A percentile compares a stretch with the other conserved stretches of the same genome.
Evolutionary conservation across 2,888 invertebrate species (phyloP).

Genomic region (Choreutis nemorana): DNA sequence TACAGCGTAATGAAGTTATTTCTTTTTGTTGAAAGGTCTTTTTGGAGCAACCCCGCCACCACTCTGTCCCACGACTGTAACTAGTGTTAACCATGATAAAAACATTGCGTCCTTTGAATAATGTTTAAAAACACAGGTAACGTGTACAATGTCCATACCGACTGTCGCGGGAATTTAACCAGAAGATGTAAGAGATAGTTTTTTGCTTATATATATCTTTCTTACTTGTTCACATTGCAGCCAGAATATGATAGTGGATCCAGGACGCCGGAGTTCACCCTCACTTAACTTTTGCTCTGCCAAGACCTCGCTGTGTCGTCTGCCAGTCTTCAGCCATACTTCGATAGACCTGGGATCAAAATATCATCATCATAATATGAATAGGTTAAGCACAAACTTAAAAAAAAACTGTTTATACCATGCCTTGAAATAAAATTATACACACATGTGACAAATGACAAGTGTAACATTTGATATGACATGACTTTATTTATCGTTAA

Average conservation of each 20-base stretch:
- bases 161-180: no score
- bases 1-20: no score
- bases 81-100: no score
- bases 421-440: no score
- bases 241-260: constrained; percentile 82
- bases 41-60: no score
- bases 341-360: constrained; percentile 74
- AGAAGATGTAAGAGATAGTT: background rate
- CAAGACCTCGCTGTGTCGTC: constrained; percentile 74
- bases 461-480: background rate
- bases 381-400: no score
- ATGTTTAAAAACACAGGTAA: constrained; percentile 2
- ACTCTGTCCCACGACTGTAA: no score
- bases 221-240: constrained; percentile 80
- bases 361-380: background rate
- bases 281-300: constrained; percentile 69
- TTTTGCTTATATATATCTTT: background rate
- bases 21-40: no score
- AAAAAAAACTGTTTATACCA: no score
- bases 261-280: constrained; percentile 76
- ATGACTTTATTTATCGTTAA: background rate
- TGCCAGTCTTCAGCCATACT: constrained; percentile 74
- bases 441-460: background rate
- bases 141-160: constrained; percentile 1
- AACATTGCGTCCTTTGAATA: constrained; percentile 4